Evolutionary conservation across 2,797 vertebrate species (phyloP).

Genomic region (Enteromius thamalakanensis): DNA sequence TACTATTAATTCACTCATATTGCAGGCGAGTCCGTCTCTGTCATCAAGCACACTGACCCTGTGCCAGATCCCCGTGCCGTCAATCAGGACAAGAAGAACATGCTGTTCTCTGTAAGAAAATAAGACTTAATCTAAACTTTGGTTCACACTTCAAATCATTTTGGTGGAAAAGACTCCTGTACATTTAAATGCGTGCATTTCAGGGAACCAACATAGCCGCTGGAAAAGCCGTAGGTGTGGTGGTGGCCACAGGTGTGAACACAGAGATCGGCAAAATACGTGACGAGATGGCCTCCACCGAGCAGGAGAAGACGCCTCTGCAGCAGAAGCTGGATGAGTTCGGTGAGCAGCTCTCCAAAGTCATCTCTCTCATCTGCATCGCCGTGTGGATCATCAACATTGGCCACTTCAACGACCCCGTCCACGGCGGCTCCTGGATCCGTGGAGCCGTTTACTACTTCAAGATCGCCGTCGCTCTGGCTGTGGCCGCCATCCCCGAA

Average conservation of each 20-base stretch:
- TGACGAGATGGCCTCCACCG: constrained; percentile 96
- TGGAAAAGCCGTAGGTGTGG: constrained; percentile 94
- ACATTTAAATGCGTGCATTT: not conserved
- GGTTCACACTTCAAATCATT: constrained; percentile 1
- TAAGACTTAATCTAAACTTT: constrained; percentile 47
- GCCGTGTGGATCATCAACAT: constrained; percentile 99
- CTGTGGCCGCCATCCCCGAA: constrained; percentile 95
- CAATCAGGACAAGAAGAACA: constrained; percentile 99
- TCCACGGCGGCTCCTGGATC: constrained; percentile 97
- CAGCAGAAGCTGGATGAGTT: constrained; percentile 98
- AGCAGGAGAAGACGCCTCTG: constrained; percentile 94
- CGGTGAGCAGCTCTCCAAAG: constrained; percentile 96
- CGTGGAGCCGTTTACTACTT: constrained; percentile 98
- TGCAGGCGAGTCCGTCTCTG: constrained; percentile 91
- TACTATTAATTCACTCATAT: not conserved
- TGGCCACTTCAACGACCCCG: constrained; percentile 96
- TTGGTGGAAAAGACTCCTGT: not conserved
- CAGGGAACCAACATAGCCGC: constrained; percentile 97
- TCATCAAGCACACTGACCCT: constrained; percentile 98
- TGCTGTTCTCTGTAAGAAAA: constrained; percentile 96
- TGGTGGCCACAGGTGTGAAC: constrained; percentile 90
- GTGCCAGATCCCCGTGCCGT: constrained; percentile 97
- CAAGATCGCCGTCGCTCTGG: constrained; percentile 95
- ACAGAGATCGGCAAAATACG: constrained; percentile 98
- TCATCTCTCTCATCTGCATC: constrained; percentile 95